Base-by-base conservation (phyloP, 2,113 vertebrate species). In the Dasypus novemcinctus region DNA sequence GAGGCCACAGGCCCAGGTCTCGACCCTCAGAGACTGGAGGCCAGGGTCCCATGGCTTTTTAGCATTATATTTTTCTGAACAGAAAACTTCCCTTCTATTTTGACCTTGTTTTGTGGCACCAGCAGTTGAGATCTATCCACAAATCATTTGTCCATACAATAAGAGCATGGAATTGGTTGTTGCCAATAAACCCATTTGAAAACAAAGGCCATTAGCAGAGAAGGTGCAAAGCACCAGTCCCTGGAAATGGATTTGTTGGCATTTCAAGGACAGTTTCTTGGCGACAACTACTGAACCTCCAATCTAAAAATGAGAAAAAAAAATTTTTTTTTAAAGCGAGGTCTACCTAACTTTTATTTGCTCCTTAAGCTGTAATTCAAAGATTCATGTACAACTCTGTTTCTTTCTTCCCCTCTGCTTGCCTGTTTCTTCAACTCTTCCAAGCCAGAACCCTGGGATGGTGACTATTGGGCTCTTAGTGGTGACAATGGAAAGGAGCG, bases 261-360 rank as follows among this genome's bases (percentile, higher is more conserved):
- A 90, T 81, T 95, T 93, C 7, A 63, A 91, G 49, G 79, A 57
- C 71, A 38, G 59, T 76, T 86, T 87, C 7, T 81, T 71, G 81
- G 72, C 71, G 38, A 49, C 4, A 52, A 29, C 13, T 52, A 46
- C 25, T 52, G 25, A 87, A 86, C 21, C 31, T 93, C 31, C 27
- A 88, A 43, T 54, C 31, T 18, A 41, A 92, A 87, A 23, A 54
- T 25, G 13, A 31, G 18, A 1, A 18, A 54, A 11, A n/a, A n/a
- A 57, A 63, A 20, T 9, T 12, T 18, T 80, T 80, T 76, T 13
- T 31, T 46, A 76, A 52, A 76, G 29, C 33, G 71, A 66, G 41
- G 61, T 38, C 84, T 75, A 20, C 4, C 29, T 59, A 71, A 80
- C 18, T 52, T 89, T 90, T 31, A 79, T 49, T 87, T 79, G 23